Percentiles rank a stretch among this genome's conserved stretches.
Evolutionary conservation across 2,797 vertebrate genomes (phyloP).

Genomic region (Enteromius trimaculatus): DNA sequence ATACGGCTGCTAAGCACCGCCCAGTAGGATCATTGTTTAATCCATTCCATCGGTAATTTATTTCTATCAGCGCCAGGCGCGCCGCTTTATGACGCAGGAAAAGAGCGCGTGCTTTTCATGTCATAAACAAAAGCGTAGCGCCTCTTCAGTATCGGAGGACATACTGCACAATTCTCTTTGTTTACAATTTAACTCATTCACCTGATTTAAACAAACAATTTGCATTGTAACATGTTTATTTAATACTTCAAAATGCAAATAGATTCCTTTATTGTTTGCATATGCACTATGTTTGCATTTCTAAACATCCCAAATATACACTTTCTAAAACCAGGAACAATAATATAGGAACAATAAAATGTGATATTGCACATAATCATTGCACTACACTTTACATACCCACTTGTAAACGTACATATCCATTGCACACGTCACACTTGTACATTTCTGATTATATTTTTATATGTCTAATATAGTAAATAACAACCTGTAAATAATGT

Average conservation of each 20-base stretch:
- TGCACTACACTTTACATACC: too few relatives aligned
- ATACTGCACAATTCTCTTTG: too few relatives aligned
- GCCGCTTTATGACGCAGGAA: conserved; percentile 2
- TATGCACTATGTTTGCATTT: too few relatives aligned
- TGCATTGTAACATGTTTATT: not conserved
- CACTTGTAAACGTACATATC: too few relatives aligned
- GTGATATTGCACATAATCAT: too few relatives aligned
- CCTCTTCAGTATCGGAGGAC: not conserved
- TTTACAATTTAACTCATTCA: not conserved
- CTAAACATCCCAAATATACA: too few relatives aligned
- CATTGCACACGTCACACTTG: too few relatives aligned
- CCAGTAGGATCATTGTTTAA: accelerated
- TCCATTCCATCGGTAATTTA: not conserved
- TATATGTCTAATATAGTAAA: too few relatives aligned
- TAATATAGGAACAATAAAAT: too few relatives aligned
- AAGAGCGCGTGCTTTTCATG: not conserved
- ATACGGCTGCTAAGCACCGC: not conserved
- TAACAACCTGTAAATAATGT: too few relatives aligned
- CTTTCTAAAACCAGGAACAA: too few relatives aligned
- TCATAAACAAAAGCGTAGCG: not conserved
- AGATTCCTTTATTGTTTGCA: not conserved
- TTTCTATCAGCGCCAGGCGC: not conserved
- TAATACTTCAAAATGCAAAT: not conserved
- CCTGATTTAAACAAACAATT: not conserved
- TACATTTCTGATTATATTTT: too few relatives aligned